phyloP scores from a whole-genome alignment of 2,888 invertebrate species.

The Chaetogeoica ovagalla region DNA sequence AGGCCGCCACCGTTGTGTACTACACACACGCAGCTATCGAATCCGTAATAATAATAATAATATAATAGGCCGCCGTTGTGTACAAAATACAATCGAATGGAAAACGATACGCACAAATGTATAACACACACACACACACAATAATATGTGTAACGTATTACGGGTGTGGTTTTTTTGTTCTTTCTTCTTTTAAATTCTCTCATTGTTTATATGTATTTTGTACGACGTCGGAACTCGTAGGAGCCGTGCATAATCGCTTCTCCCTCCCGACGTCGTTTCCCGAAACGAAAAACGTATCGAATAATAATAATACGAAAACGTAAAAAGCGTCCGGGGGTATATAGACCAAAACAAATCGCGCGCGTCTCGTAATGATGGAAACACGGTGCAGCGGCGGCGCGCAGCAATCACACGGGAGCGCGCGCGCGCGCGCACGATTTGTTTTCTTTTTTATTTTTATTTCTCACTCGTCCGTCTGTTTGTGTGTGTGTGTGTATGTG shows the following conservation, averaged over 20 bases:
- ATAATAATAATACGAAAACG: slow-evolving; percentile 30
- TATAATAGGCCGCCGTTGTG: too few species aligned
- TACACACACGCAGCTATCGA: too few species aligned
- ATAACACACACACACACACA: too few species aligned
- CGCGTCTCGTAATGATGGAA: not conserved
- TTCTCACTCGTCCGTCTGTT: slow-evolving; percentile 1
- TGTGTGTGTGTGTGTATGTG: not conserved
- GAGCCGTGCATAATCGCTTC: slow-evolving; percentile 42
- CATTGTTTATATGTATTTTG: slow-evolving; percentile 36
- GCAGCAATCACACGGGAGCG: slow-evolving; percentile 42
- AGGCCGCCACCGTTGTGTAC: too few species aligned
- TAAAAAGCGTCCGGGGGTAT: slow-evolving; percentile 32
- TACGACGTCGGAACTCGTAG: slow-evolving; percentile 3
- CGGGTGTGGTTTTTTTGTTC: not conserved
- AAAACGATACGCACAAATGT: too few species aligned
- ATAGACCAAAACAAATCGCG: slow-evolving; percentile 50
- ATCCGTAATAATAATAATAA: too few species aligned
- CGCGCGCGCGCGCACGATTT: too few species aligned
- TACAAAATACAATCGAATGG: too few species aligned
- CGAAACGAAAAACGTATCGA: slow-evolving; percentile 48
- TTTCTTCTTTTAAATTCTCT: slow-evolving; percentile 35
- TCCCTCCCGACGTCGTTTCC: slow-evolving; percentile 19
- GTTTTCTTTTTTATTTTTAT: not conserved
- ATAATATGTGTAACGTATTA: too few species aligned
- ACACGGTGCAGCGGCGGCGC: too few species aligned